These are phyloP conservation scores for Himalopsyche tibetana DNA, from an alignment of 2,888 invertebrate genomes.

Conservation along the genomic window DNA sequence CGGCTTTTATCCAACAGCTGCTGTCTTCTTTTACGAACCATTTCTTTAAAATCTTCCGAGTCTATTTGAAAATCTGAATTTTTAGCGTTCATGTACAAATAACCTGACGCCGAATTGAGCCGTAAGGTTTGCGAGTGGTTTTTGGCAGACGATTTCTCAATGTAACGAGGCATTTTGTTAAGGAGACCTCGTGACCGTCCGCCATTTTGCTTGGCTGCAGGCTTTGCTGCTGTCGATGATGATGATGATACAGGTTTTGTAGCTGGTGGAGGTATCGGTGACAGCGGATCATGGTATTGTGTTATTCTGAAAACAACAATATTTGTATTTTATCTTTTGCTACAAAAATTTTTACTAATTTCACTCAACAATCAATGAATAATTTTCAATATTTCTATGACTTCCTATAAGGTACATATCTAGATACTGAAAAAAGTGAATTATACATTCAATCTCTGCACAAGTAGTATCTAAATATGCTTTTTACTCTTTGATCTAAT, in stretches of 20 bases:
- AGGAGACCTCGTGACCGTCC: constrained; percentile 54
- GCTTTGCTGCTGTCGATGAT: constrained; percentile 69
- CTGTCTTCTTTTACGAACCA: constrained; percentile 73
- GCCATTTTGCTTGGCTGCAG: constrained; percentile 70
- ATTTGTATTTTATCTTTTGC: too few relatives aligned
- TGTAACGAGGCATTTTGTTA: constrained; percentile 71
- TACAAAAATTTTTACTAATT: too few relatives aligned
- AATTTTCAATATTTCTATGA: too few relatives aligned
- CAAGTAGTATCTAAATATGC: too few relatives aligned
- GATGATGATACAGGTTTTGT: constrained; percentile 68
- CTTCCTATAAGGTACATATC: too few relatives aligned
- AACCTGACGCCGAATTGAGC: constrained; percentile 75
- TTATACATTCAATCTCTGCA: too few relatives aligned
- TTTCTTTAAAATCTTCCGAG: constrained; percentile 74
- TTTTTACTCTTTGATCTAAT: too few relatives aligned
- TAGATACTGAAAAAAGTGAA: too few relatives aligned
- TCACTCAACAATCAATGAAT: too few relatives aligned
- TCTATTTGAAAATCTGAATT: constrained; percentile 75
- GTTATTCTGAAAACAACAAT: constrained; percentile 70
- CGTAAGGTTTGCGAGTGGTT: constrained; percentile 73
- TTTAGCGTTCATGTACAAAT: constrained; percentile 76
- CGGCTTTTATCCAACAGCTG: constrained; percentile 72
- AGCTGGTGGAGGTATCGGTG: constrained; percentile 73
- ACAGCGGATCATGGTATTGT: constrained; percentile 74
- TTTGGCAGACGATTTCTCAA: constrained; percentile 73